A percentile compares a stretch with the other conserved stretches of the same genome.
These are phyloP conservation scores for Cottus gobio DNA, from an alignment of 2,113 vertebrate species.

Conservation along the genomic window DNA sequence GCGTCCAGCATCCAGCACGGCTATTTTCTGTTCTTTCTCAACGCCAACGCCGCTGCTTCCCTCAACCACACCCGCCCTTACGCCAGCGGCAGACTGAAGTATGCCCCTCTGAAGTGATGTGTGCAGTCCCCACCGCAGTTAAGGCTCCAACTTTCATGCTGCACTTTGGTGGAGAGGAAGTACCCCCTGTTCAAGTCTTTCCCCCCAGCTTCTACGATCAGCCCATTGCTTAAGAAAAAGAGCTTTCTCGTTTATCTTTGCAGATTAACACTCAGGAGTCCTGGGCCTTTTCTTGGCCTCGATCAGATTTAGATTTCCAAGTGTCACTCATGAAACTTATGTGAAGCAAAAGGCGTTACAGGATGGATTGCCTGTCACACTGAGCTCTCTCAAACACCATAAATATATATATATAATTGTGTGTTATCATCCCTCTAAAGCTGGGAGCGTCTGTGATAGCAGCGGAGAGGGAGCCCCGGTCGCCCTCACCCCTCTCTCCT, in stretches of 20 bases:
- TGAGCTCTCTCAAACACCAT: background rate
- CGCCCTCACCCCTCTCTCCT: slow-evolving; percentile 24
- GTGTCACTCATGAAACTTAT: slow-evolving; percentile 22
- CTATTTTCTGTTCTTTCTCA: slow-evolving; percentile 70
- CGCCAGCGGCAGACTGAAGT: slow-evolving; percentile 65
- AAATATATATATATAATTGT: background rate
- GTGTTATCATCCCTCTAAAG: slow-evolving; percentile 1
- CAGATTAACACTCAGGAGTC: slow-evolving; percentile 28
- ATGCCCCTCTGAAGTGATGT: slow-evolving; percentile 65
- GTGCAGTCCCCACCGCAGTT: slow-evolving; percentile 63
- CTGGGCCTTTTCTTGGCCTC: slow-evolving; percentile 15
- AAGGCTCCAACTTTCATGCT: slow-evolving; percentile 55
- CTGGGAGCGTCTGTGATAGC: background rate
- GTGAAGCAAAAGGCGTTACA: slow-evolving; percentile 29
- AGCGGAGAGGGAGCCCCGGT: slow-evolving; percentile 10
- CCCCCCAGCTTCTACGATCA: slow-evolving; percentile 20
- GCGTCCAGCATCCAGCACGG: slow-evolving; percentile 21
- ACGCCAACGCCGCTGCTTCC: slow-evolving; percentile 55
- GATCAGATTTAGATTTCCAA: slow-evolving; percentile 14
- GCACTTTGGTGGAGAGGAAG: slow-evolving; percentile 48
- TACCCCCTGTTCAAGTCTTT: slow-evolving; percentile 34
- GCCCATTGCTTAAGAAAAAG: background rate
- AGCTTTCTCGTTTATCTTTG: background rate
- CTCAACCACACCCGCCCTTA: slow-evolving; percentile 70
- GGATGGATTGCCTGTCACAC: background rate